A percentile compares a stretch with the other conserved stretches of the same genome.
Evolutionary conservation across 2,888 invertebrate genomes (phyloP).

Genomic region (Eudemis profundana): DNA sequence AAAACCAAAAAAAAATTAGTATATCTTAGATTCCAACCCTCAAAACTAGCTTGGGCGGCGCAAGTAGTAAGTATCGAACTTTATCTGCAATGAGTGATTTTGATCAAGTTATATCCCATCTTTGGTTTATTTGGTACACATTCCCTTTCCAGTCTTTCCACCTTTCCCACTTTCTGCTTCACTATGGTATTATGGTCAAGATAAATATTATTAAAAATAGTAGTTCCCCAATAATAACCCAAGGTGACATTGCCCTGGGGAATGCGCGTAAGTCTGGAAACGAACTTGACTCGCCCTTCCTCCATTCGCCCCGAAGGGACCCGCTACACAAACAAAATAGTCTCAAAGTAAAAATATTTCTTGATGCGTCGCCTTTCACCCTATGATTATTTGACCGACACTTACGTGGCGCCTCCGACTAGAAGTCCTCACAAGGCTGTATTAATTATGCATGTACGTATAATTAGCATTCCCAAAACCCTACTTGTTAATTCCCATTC

Average conservation of each 20-base stretch:
- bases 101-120: no score
- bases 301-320: constrained; percentile 37
- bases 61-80: no score
- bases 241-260: constrained; percentile 47
- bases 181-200: neutral
- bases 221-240: constrained; percentile 50
- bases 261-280: constrained; percentile 44
- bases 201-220: constrained; percentile 9
- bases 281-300: constrained; percentile 53
- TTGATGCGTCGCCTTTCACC: neutral
- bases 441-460: constrained; percentile 36
- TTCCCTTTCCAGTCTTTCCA: no score
- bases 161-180: no score
- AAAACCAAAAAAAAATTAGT: no score
- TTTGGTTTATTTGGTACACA: no score
- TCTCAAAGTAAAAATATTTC: constrained; percentile 6
- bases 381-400: neutral
- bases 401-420: constrained; percentile 2
- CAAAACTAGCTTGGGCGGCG: no score
- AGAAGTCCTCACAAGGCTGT: neutral
- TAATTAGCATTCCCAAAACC: constrained; percentile 33
- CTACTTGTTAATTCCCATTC: constrained; percentile 31
- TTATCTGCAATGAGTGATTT: no score
- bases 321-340: constrained; percentile 2
- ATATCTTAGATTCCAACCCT: no score